Base-by-base conservation (phyloP, 1,140 invertebrate genomes). In the Drosophila willistoni region DNA sequence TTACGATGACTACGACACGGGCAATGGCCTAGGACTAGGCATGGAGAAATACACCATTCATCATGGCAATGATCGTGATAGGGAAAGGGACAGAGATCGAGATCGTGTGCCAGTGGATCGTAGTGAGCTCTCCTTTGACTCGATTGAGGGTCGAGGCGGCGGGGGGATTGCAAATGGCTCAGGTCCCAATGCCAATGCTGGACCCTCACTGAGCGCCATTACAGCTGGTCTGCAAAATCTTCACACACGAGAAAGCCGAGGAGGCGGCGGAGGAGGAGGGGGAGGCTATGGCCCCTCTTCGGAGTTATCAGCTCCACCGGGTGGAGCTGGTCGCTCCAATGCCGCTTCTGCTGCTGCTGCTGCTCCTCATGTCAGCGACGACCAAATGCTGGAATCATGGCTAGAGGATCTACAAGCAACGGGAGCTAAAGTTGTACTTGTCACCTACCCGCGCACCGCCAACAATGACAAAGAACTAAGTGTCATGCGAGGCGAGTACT, bases 381-480 rank as follows among this genome's bases (percentile, higher is more conserved):
- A 91, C 72, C 84, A 85, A 64, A 70, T 90, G 44, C 22, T 91
- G 10, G 91, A 91, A 41, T 94, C 94, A 66, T 97, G 95, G 95
- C 93, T 96, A 64, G 96, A 97, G 68, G 96, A 96, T 36, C 93
- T 97, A n/a, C 92, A 95, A 59, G 93, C 94, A 12, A 93, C 95
- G 63, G 95, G 96, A 60, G 96, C 95, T 9, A 96, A 97, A 92
- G 95, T 98, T 63, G 97, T 98, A 39, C 95, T 97, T 92, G 98
- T 99, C 22, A 98, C 97, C 39, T 98, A 98, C 93, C 98, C 98
- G 1, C 94, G 98, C 72, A 98, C 97, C 4, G 98, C 97, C n/a
- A 98, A 99, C 93, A 99, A 99, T 92, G 96, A 98, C 91, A 99
- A 99, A 92, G 99, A 99, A 92, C 94, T 99, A 61, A 98, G 97